Evolutionary conservation across 2,797 vertebrate species (phyloP).

Genomic region (Glyptemys insculpta): DNA sequence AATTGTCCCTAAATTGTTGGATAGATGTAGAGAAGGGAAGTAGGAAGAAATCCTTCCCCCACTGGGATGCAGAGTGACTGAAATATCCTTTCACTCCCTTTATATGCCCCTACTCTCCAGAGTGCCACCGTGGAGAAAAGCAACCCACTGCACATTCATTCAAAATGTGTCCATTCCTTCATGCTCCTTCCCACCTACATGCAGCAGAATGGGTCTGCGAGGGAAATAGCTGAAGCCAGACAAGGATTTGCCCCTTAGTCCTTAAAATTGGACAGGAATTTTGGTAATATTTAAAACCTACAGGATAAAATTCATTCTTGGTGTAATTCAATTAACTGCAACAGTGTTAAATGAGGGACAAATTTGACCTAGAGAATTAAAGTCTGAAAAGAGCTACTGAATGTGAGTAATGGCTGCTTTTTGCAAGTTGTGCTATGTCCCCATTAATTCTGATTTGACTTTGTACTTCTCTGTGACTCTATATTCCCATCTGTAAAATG

Average conservation of each 20-base stretch:
- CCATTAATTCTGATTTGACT: not conserved
- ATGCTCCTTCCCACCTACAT: not conserved
- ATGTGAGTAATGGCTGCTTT: not conserved
- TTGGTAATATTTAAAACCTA: fast-evolving
- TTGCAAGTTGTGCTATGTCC: not conserved
- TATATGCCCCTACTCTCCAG: not conserved
- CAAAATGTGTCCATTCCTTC: not conserved
- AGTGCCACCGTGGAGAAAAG: not conserved
- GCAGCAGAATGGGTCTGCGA: not conserved
- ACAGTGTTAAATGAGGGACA: not conserved
- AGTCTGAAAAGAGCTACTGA: not conserved
- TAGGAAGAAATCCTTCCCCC: not conserved
- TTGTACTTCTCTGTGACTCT: fast-evolving
- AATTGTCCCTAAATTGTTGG: not conserved
- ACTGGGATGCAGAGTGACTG: not conserved
- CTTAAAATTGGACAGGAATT: not conserved
- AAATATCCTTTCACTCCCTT: not conserved
- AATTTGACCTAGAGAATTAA: not conserved
- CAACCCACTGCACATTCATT: not conserved
- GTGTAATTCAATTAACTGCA: not conserved
- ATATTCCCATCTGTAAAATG: not conserved
- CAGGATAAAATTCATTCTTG: not conserved
- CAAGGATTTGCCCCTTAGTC: not conserved
- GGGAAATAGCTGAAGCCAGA: not conserved
- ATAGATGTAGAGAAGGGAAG: not conserved